Evolutionary conservation across 2,888 invertebrate species (phyloP).

Genomic region (Trissolcus brochymenae): DNA sequence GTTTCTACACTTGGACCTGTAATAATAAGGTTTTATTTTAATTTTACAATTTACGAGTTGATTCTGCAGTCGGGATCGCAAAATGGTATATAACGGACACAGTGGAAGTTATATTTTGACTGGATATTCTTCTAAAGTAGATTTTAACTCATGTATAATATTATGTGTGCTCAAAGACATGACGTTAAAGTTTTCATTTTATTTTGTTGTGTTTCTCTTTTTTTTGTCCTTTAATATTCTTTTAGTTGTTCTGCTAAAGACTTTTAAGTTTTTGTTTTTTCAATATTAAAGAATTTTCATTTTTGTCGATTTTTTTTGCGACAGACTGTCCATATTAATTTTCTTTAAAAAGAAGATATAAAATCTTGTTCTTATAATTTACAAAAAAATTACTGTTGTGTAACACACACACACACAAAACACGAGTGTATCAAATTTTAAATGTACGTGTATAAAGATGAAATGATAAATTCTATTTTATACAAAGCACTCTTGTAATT

Average conservation of each 20-base stretch:
- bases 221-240: conserved; percentile 9
- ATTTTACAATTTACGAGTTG: conserved; percentile 6
- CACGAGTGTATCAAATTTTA: conserved; percentile 70
- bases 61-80: conserved; percentile 9
- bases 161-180: conserved; percentile 51
- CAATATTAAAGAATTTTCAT: conserved; percentile 10
- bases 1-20: conserved; percentile 15
- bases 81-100: conserved; percentile 15
- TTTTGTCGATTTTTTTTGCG: conserved; percentile 1
- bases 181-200: conserved; percentile 21
- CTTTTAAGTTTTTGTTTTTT: conserved; percentile 12
- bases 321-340: neutral
- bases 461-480: conserved; percentile 67
- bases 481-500: conserved; percentile 55
- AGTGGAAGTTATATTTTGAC: conserved; percentile 31
- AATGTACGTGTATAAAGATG: conserved; percentile 66
- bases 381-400: conserved; percentile 38
- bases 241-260: neutral
- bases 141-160: conserved; percentile 45
- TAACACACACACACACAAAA: conserved; percentile 57
- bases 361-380: neutral
- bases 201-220: conserved; percentile 11
- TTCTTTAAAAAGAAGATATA: no score
- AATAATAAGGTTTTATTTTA: conserved; percentile 11
- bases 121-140: conserved; percentile 49